phyloP scores from a whole-genome alignment of 2,888 invertebrate genomes.

The Agonopterix heracliana region DNA sequence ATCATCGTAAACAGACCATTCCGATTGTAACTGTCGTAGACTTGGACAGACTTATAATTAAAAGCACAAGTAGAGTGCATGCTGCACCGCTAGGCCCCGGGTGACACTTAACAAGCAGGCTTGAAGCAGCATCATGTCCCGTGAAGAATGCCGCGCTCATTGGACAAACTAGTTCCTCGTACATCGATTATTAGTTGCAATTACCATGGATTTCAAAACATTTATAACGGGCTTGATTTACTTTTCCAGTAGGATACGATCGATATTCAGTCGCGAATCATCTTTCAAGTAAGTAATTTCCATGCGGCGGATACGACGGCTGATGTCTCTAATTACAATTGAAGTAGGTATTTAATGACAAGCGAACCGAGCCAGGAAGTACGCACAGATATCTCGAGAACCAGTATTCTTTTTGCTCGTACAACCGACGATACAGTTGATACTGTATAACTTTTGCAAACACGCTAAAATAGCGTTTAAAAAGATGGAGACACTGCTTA shows the following conservation, averaged over 20 bases:
- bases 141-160: conserved; percentile 37
- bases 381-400: conserved; percentile 31
- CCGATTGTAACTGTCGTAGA: conserved; percentile 5
- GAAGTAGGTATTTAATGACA: conserved; percentile 10
- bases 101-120: conserved; percentile 63
- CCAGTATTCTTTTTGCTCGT: conserved; percentile 29
- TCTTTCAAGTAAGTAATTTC: not conserved
- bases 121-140: conserved; percentile 40
- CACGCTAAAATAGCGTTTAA: conserved; percentile 5
- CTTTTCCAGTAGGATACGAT: not conserved
- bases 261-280: not conserved
- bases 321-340: too few species aligned
- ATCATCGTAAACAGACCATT: conserved; percentile 9
- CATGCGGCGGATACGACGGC: too few species aligned
- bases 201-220: too few species aligned
- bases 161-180: not conserved
- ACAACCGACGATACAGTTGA: conserved; percentile 14
- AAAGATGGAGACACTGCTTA: not conserved
- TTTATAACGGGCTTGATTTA: not conserved
- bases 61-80: conserved; percentile 66
- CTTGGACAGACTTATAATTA: conserved; percentile 38
- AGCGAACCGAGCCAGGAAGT: conserved; percentile 38
- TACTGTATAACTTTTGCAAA: conserved; percentile 14
- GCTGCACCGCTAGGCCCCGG: conserved; percentile 50
- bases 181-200: not conserved